Evolutionary conservation across 1,140 invertebrate genomes (phyloP), one percentile per base, ranked within the genome.

Genomic region (Rhynchophorus ferrugineus): DNA sequence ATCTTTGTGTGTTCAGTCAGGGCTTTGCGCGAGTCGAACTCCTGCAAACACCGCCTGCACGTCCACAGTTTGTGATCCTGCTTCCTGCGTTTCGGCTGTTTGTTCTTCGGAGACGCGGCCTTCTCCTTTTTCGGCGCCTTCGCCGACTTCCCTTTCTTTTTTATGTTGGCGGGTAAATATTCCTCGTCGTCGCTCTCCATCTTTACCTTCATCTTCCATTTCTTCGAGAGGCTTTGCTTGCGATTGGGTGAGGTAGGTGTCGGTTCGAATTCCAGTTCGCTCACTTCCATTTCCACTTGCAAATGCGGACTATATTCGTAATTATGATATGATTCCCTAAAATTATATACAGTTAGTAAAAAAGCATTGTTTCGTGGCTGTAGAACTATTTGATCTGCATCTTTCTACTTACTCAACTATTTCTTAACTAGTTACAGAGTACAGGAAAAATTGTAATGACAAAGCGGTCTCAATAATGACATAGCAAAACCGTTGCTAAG

Each of bases 1-100:
- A 48, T 52, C 44, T 59, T 64, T 7, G 45, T 51, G 35, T 64
- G 62, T 13, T 56, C 55, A 3, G 54, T 51, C 0, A 64, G 35
- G 1, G 44, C 49, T 43, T 57, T 59, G 2, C 61, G 48, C 0
- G 52, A 57, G n/a, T 54, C 45, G 17, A 62, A 62, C 41, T 61
- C 55, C 29, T 56, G 41, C 14, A 58, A 20, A 34, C 62, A 64
- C 20, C 57, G 54, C 17, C 53, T 53, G 38, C 62, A 64, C 2
- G 57, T 59, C 60, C 60, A 64, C 16, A 59, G 16, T 21, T 49
- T 55, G 33, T 55, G 53, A n/a, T 55, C 46, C 13, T 49, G 45
- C 20, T 52, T 52, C 36, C 46, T 54, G 7, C 24, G 24, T 13
- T 19, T 42, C 0, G 33, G 1, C 24, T 22, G 34, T 14, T 29